These are phyloP conservation scores for Linnaemya vulpina DNA, from an alignment of 2,888 invertebrate genomes.

Conservation along the genomic window DNA sequence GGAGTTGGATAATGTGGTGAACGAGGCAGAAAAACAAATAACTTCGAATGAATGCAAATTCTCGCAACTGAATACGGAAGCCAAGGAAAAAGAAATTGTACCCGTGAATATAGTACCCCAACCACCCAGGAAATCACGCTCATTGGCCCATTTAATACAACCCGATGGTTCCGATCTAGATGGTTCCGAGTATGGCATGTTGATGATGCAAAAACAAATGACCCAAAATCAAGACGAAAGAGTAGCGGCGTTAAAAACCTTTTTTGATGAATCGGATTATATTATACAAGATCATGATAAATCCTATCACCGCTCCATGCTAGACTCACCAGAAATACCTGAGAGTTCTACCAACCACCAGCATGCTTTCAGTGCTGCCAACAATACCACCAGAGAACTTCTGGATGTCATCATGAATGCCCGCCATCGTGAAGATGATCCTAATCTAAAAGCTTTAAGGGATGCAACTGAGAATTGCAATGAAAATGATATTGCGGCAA, in stretches of 20 bases:
- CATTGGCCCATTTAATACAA: constrained; percentile 88
- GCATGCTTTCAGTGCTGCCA: constrained; percentile 75
- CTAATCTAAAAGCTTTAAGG: constrained; percentile 81
- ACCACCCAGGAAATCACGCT: constrained; percentile 90
- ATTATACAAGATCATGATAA: constrained; percentile 76
- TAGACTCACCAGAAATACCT: constrained; percentile 77
- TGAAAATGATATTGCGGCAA: constrained; percentile 75
- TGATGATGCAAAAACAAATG: constrained; percentile 83
- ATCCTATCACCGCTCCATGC: constrained; percentile 69
- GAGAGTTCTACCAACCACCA: constrained; percentile 76
- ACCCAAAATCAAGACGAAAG: constrained; percentile 74
- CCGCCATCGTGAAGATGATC: constrained; percentile 83
- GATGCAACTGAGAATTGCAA: constrained; percentile 77
- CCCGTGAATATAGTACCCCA: constrained; percentile 91
- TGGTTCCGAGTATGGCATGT: constrained; percentile 82
- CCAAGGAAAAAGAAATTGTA: constrained; percentile 87
- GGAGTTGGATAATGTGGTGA: constrained; percentile 92
- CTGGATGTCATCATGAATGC: constrained; percentile 85
- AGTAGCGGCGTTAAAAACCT: constrained; percentile 78
- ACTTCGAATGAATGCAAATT: constrained; percentile 71
- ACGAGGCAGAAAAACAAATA: constrained; percentile 90
- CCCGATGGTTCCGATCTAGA: constrained; percentile 80
- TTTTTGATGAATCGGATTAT: constrained; percentile 81
- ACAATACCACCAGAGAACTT: constrained; percentile 84
- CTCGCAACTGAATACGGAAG: constrained; percentile 73